phyloP scores from a whole-genome alignment of 2,113 vertebrate genomes.

The Andinoacara biseriatus region DNA sequence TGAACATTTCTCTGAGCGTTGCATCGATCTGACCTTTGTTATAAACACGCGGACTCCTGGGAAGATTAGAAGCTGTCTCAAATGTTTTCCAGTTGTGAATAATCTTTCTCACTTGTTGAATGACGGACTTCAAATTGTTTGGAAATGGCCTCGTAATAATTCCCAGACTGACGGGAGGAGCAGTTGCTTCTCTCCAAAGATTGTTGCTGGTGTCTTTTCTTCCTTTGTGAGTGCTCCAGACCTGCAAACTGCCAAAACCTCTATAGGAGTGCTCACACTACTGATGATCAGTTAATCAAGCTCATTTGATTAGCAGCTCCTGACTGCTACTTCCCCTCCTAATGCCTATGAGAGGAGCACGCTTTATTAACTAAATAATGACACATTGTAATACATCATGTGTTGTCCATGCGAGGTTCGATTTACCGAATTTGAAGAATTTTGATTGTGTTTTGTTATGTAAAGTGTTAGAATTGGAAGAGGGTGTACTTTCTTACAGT shows the following conservation, averaged over 20 bases:
- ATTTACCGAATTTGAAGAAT: not conserved
- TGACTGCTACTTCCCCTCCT: not conserved
- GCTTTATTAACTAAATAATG: not conserved
- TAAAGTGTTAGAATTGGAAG: not conserved
- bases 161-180: not conserved
- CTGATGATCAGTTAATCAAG: not conserved
- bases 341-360: not conserved
- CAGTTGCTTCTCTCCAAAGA: not conserved
- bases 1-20: too few species aligned
- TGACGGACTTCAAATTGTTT: not conserved
- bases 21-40: too few species aligned
- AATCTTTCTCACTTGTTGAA: not conserved
- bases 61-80: not conserved
- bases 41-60: not conserved
- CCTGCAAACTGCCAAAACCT: not conserved
- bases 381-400: not conserved
- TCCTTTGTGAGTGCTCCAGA: not conserved
- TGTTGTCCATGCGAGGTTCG: too few species aligned
- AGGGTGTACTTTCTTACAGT: not conserved
- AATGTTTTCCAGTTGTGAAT: not conserved
- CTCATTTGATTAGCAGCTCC: not conserved
- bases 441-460: too few species aligned
- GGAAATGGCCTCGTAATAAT: not conserved
- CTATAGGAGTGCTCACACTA: rapidly evolving
- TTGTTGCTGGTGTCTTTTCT: too few species aligned